Evolutionary conservation across 1,140 invertebrate species (phyloP).

Genomic region (Fopius arisanus): DNA sequence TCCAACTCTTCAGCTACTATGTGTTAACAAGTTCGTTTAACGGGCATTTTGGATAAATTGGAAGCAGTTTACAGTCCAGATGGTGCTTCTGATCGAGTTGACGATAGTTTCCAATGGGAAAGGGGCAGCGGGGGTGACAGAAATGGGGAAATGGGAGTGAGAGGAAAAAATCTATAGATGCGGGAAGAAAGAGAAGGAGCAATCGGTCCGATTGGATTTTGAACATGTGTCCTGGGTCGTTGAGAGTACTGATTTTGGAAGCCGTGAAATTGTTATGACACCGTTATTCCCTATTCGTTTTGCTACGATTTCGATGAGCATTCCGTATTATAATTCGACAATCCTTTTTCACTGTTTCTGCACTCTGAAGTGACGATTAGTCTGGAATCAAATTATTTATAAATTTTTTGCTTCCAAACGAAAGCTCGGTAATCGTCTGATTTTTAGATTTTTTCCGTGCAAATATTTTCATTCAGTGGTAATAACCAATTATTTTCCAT

Average conservation of each 20-base stretch:
- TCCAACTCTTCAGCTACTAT: constrained; percentile 13
- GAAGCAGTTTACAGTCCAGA: constrained; percentile 45
- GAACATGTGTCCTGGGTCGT: constrained; percentile 15
- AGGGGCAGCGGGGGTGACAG: background rate
- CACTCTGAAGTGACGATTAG: background rate
- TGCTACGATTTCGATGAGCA: background rate
- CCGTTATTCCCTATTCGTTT: constrained; percentile 18
- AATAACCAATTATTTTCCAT: too few species aligned
- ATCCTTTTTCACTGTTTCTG: background rate
- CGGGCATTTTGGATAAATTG: constrained; percentile 35
- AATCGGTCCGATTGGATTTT: constrained; percentile 17
- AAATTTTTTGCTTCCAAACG: too few species aligned
- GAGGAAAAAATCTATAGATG: background rate
- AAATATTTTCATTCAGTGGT: too few species aligned
- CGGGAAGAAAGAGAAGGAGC: background rate
- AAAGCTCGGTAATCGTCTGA: too few species aligned
- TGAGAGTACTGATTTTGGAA: constrained; percentile 15
- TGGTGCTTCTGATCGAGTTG: constrained; percentile 34
- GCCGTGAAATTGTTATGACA: constrained; percentile 27
- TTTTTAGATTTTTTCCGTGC: too few species aligned
- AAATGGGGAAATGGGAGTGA: background rate
- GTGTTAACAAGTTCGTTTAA: constrained; percentile 41
- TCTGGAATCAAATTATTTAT: background rate
- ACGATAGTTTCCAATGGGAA: background rate
- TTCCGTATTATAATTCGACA: background rate